These are phyloP conservation scores for Arrhopalites spinosus DNA, from an alignment of 2,888 invertebrate genomes.

Conservation along the genomic window DNA sequence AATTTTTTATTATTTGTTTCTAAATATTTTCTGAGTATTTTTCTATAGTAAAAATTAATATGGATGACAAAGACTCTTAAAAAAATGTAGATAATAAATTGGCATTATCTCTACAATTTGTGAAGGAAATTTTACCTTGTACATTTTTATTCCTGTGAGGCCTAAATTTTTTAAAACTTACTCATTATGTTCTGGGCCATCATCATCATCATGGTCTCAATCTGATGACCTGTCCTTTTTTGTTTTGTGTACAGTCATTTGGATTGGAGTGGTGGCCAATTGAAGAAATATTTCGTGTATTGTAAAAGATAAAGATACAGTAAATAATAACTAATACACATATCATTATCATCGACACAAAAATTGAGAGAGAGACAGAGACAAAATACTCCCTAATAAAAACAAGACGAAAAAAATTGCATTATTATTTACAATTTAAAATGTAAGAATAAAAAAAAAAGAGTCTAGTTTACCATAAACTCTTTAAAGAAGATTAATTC, in stretches of 20 bases:
- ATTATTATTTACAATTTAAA: no score
- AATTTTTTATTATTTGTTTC: no score
- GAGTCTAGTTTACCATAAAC: neutral
- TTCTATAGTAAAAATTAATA: no score
- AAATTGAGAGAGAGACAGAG: conserved; percentile 14
- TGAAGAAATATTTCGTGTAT: neutral
- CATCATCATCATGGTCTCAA: neutral
- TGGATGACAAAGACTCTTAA: no score
- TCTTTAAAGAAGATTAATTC: neutral
- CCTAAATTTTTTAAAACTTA: no score
- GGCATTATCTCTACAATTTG: no score
- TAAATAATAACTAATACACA: neutral
- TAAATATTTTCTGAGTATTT: no score
- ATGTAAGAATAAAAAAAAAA: neutral
- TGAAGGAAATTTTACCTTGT: no score
- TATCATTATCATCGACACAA: neutral
- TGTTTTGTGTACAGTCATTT: neutral
- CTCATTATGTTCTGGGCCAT: no score
- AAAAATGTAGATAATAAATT: no score
- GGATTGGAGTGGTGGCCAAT: neutral
- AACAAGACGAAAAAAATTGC: neutral
- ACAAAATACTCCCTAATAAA: no score
- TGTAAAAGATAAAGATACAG: neutral
- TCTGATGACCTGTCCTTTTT: conserved; percentile 1
- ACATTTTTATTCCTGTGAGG: no score